Base-by-base conservation (phyloP, 2,113 vertebrate species). In the Serilophus lunatus region DNA sequence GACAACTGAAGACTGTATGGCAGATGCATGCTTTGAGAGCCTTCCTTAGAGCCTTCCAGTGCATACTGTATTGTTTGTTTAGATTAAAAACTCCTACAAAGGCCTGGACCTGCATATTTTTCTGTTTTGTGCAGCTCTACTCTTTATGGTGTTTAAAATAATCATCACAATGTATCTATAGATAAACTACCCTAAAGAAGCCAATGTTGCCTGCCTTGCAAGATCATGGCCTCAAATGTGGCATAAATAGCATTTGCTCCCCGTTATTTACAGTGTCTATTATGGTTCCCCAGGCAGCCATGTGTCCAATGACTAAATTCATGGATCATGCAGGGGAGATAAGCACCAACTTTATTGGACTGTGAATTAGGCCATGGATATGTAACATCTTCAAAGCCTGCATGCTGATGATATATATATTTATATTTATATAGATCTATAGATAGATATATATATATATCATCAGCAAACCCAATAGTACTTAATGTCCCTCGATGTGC, bases 71-170 rank as follows among this genome's bases (percentile, higher is more conserved):
- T 59, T 77, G 51, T 83, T 82, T 88, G 18, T 86, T 90, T 88
- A 63, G 86, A 92, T 86, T 64, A 93, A 59, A 86, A 95, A 96
- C 64, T 77, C 82, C 71, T 95, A n/a, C 20, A 90, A 94, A 93
- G 63, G 54, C 56, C 56, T 78, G 64, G 54, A 63, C 29, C 16
- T 12, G 42, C 66, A 74, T 38, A 69, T 92, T 93, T 95, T 88
- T 80, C 69, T 92, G 54, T 78, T 95, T 90, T 80, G 79, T 54
- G 42, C 80, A 86, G 80, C 53, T 88, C 22, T 90, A 38, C 68
- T 81, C 71, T 84, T 92, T 70, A 78, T 0, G 6, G 60, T 61
- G 80, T 70, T 95, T 88, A 75, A 93, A 92, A 92, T 51, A 3
- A 92, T 59, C 69, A 35, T 60, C 88, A 80, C 7, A 5, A 88